Conservation (phyloP, 2,888 invertebrate genomes). For the Pseudococcus longispinus region DNA sequence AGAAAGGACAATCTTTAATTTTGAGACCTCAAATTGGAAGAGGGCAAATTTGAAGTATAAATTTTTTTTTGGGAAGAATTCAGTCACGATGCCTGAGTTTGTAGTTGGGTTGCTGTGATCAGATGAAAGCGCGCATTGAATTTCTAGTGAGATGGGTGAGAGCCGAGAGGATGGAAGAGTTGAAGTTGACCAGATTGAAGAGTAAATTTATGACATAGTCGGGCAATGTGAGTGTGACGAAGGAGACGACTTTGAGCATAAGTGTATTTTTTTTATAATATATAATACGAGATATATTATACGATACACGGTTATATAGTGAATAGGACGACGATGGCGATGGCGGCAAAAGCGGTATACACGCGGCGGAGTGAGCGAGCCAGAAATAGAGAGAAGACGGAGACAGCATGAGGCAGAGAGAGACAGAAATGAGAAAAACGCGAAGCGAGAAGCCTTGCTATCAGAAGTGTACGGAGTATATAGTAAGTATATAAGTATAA, state of each 20-base stretch:
- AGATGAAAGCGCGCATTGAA: no score
- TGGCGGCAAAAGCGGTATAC: background rate
- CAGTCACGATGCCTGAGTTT: no score
- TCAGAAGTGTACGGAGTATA: background rate
- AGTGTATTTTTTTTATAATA: no score
- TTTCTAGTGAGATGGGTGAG: no score
- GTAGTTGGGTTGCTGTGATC: no score
- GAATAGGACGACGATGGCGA: background rate
- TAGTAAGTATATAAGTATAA: background rate
- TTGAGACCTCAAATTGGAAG: no score
- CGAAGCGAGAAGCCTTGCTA: slow-evolving; percentile 1
- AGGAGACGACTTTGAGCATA: no score
- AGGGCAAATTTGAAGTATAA: no score
- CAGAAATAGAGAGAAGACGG: background rate
- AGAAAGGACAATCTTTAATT: no score
- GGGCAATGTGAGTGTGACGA: background rate
- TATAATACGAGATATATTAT: no score
- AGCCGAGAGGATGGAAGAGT: background rate
- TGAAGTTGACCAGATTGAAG: background rate
- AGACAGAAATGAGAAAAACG: background rate
- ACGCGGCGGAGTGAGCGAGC: background rate
- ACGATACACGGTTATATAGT: background rate
- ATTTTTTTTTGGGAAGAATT: no score
- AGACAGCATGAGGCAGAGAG: background rate
- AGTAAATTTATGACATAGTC: background rate